Base-by-base conservation (phyloP, 2,797 vertebrate genomes). In the Tragopan temminckii region DNA sequence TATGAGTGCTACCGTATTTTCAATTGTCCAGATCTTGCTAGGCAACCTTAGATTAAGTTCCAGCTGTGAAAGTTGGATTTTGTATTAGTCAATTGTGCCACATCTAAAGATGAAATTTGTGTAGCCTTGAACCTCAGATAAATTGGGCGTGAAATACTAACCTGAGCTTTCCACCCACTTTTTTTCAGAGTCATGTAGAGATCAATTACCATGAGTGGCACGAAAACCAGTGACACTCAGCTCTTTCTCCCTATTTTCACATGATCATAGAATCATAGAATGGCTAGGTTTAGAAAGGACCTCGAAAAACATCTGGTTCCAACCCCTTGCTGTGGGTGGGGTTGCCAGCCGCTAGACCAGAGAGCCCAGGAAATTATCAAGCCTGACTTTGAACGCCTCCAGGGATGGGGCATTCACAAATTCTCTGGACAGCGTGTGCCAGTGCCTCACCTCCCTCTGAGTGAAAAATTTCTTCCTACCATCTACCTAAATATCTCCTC, bases 1-100 rank as follows among this genome's bases (percentile, higher is more conserved):
- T 92, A 61, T 59, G 40, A 88, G 89, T 85, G 14, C 38, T 85
- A 80, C 66, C 91, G 29, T 35, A 55, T 91, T 89, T 94, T 81
- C 67, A 89, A 6, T 89, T 74, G 67, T 83, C 76, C 89, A 78
- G 81, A 85, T 55, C 71, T 82, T 31, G 18, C 42, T 55, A 80
- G 40, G 36, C 55, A 85, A 42, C 16, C 18, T 70, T 27, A 67
- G 33, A 38, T 67, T 57, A 17, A 6, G 6, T 74, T 88, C 43
- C 74, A 42, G 55, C 12, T 29, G 21, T 0, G 10, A 70, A 74
- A 80, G 27, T 7, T 46, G 24, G n/a, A 17, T 57, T 76, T 86
- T 72, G 21, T 23, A 4, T 68, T 67, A 35, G 53, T 59, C 21
- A 85, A 0, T 43, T 50, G 2, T 68, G 31, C 24, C 33, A 14